A percentile compares a stretch with the other conserved stretches of the same genome.
Evolutionary conservation across 2,797 vertebrate species (phyloP).

Genomic region (Threskiornis aethiopicus): DNA sequence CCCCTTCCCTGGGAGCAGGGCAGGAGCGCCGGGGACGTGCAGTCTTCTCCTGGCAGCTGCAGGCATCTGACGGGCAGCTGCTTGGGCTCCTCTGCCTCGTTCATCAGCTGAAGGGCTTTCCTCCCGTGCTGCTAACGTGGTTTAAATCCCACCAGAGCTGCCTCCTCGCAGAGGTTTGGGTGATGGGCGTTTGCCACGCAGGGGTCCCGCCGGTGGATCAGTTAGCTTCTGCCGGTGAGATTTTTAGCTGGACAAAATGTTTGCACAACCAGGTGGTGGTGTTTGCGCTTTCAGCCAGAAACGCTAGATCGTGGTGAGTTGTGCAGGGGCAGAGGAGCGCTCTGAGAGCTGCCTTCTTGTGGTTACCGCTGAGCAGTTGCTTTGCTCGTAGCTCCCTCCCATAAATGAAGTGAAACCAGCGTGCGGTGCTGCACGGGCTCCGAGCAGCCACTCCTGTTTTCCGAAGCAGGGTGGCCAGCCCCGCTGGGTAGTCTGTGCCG

Average conservation of each 20-base stretch:
- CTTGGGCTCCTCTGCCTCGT: background rate
- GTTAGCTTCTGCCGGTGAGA: background rate
- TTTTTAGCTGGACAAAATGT: background rate
- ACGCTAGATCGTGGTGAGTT: background rate
- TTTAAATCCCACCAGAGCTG: constrained; percentile 11
- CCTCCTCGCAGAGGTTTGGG: background rate
- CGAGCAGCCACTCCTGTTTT: background rate
- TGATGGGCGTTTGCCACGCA: background rate
- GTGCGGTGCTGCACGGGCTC: background rate
- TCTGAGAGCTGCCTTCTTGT: background rate
- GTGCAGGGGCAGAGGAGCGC: background rate
- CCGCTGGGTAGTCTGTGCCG: background rate
- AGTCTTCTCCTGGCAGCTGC: background rate
- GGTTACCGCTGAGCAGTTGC: background rate
- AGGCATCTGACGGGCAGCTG: background rate
- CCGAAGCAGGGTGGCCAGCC: background rate
- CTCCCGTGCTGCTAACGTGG: background rate
- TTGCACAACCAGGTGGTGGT: background rate
- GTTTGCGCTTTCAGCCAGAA: background rate
- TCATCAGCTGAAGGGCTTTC: background rate
- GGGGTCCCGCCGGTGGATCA: background rate
- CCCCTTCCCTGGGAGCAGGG: background rate
- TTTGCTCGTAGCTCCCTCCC: background rate
- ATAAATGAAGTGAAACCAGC: background rate
- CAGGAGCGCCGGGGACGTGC: background rate